Base-by-base conservation (phyloP, 2,888 invertebrate species). In the Anarsia innoxiella region DNA sequence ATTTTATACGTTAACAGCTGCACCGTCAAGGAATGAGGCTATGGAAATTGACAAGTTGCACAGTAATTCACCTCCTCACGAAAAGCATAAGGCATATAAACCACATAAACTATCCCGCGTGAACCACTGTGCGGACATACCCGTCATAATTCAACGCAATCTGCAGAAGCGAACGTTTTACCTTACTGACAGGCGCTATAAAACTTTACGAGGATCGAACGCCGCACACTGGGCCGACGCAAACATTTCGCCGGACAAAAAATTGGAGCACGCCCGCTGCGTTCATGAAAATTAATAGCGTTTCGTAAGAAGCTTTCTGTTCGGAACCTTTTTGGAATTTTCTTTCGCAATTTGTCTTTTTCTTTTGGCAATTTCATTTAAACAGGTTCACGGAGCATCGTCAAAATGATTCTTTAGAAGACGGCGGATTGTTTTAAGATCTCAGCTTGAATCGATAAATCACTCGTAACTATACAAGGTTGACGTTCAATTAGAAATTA, bases 271-370 rank as follows among this genome's bases (percentile, higher is more conserved):
- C 42, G 53, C 54, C 49, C 48, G 42, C 51, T 31, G 45, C 53
- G 43, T 60, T 72, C 73, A 72, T 74, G 73, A 75, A 74, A 74
- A 73, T 74, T 72, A 70, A 72, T 74, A 67, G 58, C 49, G 49
- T 58, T 60, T 66, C 67, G 58, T 51, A 53, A 51, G 64, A 67
- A 65, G 42, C 51, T 46, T 51, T 59, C 61, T 46, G 53, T 48
- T 51, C 52, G 52, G 52, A 44, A 42, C 46, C 39, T 58, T 58
- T 59, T 50, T 47, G 56, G 58, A 58, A 58, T 59, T 61, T 58
- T 58, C 58, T 54, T 51, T 45, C 45, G 56, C 59, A 66, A 66
- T 69, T 69, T 66, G 66, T 66, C 64, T 53, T 49, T 45, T 48
- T 48, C 44, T 52, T 28, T 35, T 27, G 27, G 27, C 11, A 49